These are phyloP conservation scores for Hapalemur alaotrensis DNA, from an alignment of 2,797 vertebrate genomes.

Conservation along the genomic window DNA sequence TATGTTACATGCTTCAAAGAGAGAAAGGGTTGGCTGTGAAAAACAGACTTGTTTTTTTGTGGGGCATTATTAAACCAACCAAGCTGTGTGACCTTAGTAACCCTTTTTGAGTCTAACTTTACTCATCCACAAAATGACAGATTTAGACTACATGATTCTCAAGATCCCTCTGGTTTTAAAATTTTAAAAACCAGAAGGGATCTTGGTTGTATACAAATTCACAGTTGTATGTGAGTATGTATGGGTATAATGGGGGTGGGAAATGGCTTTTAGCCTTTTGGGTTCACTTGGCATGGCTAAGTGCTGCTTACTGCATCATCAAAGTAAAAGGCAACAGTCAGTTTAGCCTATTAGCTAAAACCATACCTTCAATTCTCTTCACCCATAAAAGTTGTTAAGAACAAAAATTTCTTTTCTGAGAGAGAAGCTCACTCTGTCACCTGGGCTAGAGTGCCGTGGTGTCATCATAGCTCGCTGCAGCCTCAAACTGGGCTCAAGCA, in stretches of 20 bases:
- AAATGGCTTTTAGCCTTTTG: background rate
- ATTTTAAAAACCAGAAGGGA: background rate
- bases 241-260: background rate
- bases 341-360: background rate
- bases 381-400: constrained; percentile 13
- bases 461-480: too few relatives aligned
- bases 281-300: background rate
- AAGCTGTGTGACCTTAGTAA: background rate
- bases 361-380: constrained; percentile 36
- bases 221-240: background rate
- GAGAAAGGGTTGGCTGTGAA: background rate
- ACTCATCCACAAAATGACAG: constrained; percentile 1
- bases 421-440: too few relatives aligned
- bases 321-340: constrained; percentile 28
- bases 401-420: background rate
- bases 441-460: too few relatives aligned
- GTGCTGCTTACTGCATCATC: background rate
- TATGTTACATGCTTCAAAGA: background rate
- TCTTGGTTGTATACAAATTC: too few relatives aligned
- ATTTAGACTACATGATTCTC: background rate
- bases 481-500: too few relatives aligned
- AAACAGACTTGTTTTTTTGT: background rate
- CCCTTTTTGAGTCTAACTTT: background rate
- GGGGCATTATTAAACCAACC: background rate
- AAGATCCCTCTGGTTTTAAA: constrained; percentile 5